Conservation (phyloP, 2,888 invertebrate genomes). For the Drosophila rellima region DNA sequence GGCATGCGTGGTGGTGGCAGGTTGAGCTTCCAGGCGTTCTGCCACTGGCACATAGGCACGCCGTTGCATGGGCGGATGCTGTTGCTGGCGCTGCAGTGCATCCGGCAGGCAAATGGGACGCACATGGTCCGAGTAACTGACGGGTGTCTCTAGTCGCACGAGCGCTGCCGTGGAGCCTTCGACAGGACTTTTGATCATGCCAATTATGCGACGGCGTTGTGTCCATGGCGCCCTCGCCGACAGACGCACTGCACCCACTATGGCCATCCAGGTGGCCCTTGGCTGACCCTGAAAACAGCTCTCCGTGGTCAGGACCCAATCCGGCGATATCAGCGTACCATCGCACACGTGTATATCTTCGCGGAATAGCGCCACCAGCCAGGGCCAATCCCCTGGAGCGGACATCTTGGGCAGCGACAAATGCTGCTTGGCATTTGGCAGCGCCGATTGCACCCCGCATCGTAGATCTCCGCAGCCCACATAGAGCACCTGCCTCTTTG, state of each 20-base stretch:
- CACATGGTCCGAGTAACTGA: conserved; percentile 92
- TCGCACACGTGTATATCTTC: conserved; percentile 95
- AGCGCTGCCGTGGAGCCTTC: conserved; percentile 95
- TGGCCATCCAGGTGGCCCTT: conserved; percentile 94
- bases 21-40: conserved; percentile 78
- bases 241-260: conserved; percentile 91
- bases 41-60: conserved; percentile 83
- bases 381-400: conserved; percentile 95
- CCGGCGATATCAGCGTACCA: conserved; percentile 91
- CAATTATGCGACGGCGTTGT: conserved; percentile 92
- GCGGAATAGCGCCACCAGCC: conserved; percentile 94
- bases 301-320: conserved; percentile 94
- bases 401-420: conserved; percentile 89
- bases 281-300: conserved; percentile 96
- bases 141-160: conserved; percentile 91
- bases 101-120: conserved; percentile 93
- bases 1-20: conserved; percentile 33
- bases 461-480: conserved; percentile 92
- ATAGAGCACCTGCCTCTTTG: conserved; percentile 91
- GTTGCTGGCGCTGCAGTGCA: conserved; percentile 84
- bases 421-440: conserved; percentile 84
- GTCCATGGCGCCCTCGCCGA: conserved; percentile 95
- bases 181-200: conserved; percentile 95
- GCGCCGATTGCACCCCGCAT: conserved; percentile 90
- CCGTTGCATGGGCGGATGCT: conserved; percentile 75